Conservation (phyloP, 2,797 vertebrate species). For the Salmo trutta region DNA sequence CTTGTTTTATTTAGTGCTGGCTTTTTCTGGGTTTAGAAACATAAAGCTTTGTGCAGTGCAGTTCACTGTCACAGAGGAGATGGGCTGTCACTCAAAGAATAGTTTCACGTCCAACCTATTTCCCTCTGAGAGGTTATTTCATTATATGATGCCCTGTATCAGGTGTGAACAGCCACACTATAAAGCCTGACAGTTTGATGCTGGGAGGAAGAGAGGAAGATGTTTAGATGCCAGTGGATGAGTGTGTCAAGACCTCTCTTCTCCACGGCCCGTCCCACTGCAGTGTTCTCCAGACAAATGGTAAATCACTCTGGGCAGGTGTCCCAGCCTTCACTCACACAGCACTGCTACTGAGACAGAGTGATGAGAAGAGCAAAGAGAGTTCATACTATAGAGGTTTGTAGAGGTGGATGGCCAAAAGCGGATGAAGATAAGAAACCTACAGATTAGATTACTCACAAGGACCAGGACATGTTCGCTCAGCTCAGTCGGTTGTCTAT, state of each 20-base stretch:
- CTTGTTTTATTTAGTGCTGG: not conserved
- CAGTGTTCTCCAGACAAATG: not conserved
- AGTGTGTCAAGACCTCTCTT: constrained; percentile 4
- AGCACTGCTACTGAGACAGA: not conserved
- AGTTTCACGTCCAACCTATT: not conserved
- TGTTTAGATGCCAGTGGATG: not conserved
- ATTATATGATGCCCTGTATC: not conserved
- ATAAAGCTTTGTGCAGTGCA: not conserved
- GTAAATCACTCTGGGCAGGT: not conserved
- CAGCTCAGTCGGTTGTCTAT: not conserved
- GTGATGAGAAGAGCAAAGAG: not conserved
- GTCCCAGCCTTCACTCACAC: not conserved
- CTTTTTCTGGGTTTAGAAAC: not conserved
- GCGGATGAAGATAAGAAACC: not conserved
- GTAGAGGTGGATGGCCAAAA: not conserved
- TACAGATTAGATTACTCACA: not conserved
- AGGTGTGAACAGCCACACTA: not conserved
- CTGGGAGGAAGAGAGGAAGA: not conserved
- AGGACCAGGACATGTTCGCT: not conserved
- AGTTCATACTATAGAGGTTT: not conserved
- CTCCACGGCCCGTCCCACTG: not conserved
- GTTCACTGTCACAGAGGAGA: not conserved
- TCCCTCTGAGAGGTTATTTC: constrained; percentile 12
- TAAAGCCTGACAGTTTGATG: not conserved
- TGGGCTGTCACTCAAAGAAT: not conserved